phyloP scores from a whole-genome alignment of 1,140 invertebrate species.

The Drosophila elegans region DNA sequence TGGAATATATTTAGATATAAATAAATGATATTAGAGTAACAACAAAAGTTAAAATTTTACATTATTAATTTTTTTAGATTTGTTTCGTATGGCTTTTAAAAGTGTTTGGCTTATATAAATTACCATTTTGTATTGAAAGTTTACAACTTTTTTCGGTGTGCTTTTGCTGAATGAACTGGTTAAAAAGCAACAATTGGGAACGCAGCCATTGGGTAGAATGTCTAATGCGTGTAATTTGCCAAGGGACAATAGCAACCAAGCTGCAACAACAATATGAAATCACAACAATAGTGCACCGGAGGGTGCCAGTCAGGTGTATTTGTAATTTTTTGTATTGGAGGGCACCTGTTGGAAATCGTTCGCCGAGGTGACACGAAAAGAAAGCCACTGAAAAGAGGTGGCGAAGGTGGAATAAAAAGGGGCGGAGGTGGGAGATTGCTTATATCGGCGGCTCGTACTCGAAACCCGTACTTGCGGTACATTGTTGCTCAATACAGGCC shows the following conservation, averaged over 20 bases:
- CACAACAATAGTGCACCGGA: constrained; percentile 31
- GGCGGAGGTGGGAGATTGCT: constrained; percentile 13
- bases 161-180: constrained; percentile 46
- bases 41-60: not conserved
- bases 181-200: constrained; percentile 58
- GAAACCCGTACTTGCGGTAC: constrained; percentile 55
- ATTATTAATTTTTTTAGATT: not conserved
- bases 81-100: no score
- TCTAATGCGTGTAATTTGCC: constrained; percentile 73
- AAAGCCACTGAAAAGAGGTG: constrained; percentile 59
- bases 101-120: no score
- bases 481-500: constrained; percentile 3
- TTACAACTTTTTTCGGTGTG: constrained; percentile 7
- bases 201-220: constrained; percentile 55
- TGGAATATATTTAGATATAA: no score
- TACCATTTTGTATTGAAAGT: not conserved
- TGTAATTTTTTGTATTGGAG: constrained; percentile 10
- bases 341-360: constrained; percentile 70
- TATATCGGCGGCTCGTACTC: constrained; percentile 52
- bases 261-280: constrained; percentile 13
- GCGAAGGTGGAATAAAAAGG: constrained; percentile 7
- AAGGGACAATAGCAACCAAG: constrained; percentile 38
- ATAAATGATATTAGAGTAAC: no score
- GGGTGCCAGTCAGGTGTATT: constrained; percentile 35
- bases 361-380: constrained; percentile 76